phyloP scores from a whole-genome alignment of 2,888 invertebrate species.

The Pristionchus japonicus region DNA sequence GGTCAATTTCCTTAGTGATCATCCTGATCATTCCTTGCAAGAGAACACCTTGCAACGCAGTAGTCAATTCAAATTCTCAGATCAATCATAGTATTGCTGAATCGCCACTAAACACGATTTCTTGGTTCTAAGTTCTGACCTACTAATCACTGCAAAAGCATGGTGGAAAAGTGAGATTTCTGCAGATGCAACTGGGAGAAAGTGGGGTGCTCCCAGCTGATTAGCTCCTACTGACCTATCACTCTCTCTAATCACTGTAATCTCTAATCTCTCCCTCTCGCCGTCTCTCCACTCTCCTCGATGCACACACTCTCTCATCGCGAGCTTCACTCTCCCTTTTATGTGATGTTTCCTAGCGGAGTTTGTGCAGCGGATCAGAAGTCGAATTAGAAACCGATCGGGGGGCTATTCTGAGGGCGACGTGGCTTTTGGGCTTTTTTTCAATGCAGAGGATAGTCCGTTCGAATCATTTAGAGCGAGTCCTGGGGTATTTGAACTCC shows the following conservation, averaged over 20 bases:
- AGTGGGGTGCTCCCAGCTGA: conserved; percentile 36
- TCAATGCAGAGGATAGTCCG: not conserved
- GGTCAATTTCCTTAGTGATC: too few relatives aligned
- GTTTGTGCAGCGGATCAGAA: not conserved
- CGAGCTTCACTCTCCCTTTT: not conserved
- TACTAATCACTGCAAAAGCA: not conserved
- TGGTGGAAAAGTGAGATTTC: not conserved
- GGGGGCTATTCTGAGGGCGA: not conserved
- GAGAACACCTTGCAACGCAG: too few relatives aligned
- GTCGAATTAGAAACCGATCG: conserved; percentile 28
- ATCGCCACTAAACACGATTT: too few relatives aligned
- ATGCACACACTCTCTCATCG: not conserved
- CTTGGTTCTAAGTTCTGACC: not conserved
- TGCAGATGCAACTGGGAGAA: not conserved
- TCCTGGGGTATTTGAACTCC: not conserved
- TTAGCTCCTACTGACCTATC: conserved; percentile 7
- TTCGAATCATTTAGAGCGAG: not conserved
- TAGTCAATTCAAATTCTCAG: too few relatives aligned
- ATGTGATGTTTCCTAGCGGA: not conserved
- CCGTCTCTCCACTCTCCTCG: not conserved
- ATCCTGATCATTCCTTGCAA: too few relatives aligned
- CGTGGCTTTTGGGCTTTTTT: not conserved
- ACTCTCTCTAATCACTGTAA: conserved; percentile 8
- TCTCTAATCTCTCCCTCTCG: not conserved
- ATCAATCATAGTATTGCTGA: too few relatives aligned